Percentiles rank a stretch among this genome's conserved stretches.
Evolutionary conservation across 2,888 invertebrate species (phyloP).

Genomic region (Gnatocerus cornutus): DNA sequence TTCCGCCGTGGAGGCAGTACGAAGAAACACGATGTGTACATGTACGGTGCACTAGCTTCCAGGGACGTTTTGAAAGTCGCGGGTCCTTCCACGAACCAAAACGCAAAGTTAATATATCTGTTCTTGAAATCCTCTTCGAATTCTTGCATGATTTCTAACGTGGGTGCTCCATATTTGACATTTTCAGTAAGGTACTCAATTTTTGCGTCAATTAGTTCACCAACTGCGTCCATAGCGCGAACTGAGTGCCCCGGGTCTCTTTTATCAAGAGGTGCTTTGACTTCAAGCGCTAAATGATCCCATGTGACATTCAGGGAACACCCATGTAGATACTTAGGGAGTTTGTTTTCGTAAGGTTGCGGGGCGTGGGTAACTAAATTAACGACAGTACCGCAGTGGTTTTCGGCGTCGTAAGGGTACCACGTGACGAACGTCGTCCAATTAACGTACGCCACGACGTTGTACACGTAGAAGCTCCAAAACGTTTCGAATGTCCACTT

Average conservation of each 20-base stretch:
- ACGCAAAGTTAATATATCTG: neutral
- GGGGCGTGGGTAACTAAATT: slow-evolving; percentile 17
- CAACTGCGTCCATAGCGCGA: neutral
- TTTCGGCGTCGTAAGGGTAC: slow-evolving; percentile 28
- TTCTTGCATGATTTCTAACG: neutral
- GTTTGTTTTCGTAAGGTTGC: slow-evolving; percentile 1
- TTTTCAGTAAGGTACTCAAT: neutral
- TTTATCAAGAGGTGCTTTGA: neutral
- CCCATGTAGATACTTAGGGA: neutral
- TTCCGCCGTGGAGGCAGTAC: slow-evolving; percentile 6
- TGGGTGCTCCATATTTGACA: neutral
- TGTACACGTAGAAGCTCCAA: slow-evolving; percentile 27
- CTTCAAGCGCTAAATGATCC: neutral
- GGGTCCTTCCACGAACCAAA: neutral
- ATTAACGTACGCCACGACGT: slow-evolving; percentile 21
- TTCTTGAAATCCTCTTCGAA: neutral
- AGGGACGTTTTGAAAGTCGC: neutral
- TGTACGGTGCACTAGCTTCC: neutral
- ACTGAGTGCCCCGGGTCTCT: neutral
- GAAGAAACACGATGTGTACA: neutral
- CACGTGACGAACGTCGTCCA: slow-evolving; percentile 27
- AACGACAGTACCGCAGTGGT: slow-evolving; percentile 2
- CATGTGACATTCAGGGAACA: slow-evolving; percentile 1
- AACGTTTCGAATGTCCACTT: slow-evolving; percentile 12
- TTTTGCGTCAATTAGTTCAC: neutral